phyloP scores from a whole-genome alignment of 1,140 invertebrate genomes.

The Trichogramma pretiosum region DNA sequence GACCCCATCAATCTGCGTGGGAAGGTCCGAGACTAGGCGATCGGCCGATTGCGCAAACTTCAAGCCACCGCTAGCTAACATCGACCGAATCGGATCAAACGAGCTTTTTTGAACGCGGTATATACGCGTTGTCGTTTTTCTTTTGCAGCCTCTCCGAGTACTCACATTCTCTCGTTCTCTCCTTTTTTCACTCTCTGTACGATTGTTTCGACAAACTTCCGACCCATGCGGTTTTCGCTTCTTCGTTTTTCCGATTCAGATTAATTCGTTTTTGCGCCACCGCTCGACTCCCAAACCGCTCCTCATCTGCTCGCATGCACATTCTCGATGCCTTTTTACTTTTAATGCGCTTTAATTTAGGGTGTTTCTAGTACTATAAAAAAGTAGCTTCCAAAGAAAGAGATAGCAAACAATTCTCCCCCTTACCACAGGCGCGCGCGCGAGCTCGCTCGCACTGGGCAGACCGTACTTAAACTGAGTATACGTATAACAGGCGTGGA shows the following conservation, averaged over 20 bases:
- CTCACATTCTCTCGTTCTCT: not conserved
- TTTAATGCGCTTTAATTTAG: conserved; percentile 9
- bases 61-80: not conserved
- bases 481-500: too few relatives aligned
- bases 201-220: not conserved
- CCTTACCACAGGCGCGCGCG: too few relatives aligned
- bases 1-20: conserved; percentile 13
- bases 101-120: not conserved
- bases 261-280: conserved; percentile 5
- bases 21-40: not conserved
- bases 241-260: conserved; percentile 1
- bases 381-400: too few relatives aligned
- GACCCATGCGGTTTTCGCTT: not conserved
- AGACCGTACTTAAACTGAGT: too few relatives aligned
- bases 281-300: not conserved
- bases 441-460: too few relatives aligned
- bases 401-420: too few relatives aligned
- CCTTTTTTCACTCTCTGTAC: not conserved
- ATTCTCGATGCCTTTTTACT: too few relatives aligned
- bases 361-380: too few relatives aligned
- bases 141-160: too few relatives aligned
- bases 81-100: conserved; percentile 9
- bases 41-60: not conserved
- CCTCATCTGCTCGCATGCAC: not conserved
- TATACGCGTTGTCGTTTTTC: not conserved